A percentile compares a stretch with the other conserved stretches of the same genome.
Evolutionary conservation across 2,797 vertebrate genomes (phyloP).

Genomic region (Thripadectes ignobilis): DNA sequence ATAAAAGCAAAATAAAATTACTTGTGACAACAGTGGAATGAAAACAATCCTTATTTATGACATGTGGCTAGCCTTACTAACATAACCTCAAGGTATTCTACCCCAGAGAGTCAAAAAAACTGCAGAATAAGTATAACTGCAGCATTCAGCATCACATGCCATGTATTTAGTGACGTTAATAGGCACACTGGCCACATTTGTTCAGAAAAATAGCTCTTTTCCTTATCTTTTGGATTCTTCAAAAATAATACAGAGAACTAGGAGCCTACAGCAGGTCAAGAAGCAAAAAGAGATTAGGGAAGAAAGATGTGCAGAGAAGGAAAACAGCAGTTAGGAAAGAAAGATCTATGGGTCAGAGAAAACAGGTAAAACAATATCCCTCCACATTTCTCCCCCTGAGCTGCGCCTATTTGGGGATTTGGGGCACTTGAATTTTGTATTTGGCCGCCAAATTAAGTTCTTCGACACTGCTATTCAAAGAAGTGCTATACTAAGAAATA

Average conservation of each 20-base stretch:
- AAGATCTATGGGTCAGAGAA: background rate
- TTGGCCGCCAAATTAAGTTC: background rate
- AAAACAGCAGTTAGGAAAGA: background rate
- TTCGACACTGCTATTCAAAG: background rate
- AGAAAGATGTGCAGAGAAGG: background rate
- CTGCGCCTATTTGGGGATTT: background rate
- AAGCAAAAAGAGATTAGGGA: background rate
- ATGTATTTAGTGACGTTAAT: background rate
- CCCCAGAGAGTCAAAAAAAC: conserved; percentile 23
- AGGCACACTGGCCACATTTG: background rate
- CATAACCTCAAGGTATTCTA: conserved; percentile 14
- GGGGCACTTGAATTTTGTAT: background rate
- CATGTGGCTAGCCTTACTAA: background rate
- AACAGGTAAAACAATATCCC: background rate
- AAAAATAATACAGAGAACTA: background rate
- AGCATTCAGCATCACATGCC: background rate
- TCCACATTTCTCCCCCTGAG: background rate
- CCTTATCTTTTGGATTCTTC: background rate
- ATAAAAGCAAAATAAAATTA: background rate
- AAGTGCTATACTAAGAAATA: background rate
- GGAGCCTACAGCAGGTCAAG: background rate
- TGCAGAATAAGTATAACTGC: background rate
- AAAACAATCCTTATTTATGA: conserved; percentile 50
- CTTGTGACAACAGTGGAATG: conserved; percentile 38
- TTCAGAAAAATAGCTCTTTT: background rate